Percentiles rank a stretch among this genome's conserved stretches.
These are phyloP conservation scores for Cephus pygmeus DNA, from an alignment of 2,888 invertebrate species.

Conservation along the genomic window DNA sequence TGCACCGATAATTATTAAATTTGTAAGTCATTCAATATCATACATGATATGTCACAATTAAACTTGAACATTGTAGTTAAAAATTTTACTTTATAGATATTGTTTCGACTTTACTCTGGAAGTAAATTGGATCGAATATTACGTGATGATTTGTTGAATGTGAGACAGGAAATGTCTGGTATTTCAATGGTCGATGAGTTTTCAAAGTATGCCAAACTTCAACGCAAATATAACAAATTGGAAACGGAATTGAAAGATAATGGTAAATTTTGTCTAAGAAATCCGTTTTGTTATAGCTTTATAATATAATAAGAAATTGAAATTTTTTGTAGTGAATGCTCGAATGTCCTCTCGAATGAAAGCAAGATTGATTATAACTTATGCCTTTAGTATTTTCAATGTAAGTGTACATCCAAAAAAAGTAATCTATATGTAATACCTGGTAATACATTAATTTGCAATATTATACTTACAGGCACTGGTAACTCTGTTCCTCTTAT, in stretches of 20 bases:
- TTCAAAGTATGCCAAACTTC: slow-evolving; percentile 63
- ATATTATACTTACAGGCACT: slow-evolving; percentile 37
- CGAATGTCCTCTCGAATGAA: slow-evolving; percentile 37
- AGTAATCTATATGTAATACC: not conserved
- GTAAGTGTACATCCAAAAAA: slow-evolving; percentile 41
- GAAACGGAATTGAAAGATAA: slow-evolving; percentile 50
- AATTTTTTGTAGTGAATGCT: slow-evolving; percentile 34
- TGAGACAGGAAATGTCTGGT: slow-evolving; percentile 55
- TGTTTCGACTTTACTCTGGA: slow-evolving; percentile 35
- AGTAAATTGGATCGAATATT: slow-evolving; percentile 38
- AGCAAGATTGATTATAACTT: slow-evolving; percentile 37
- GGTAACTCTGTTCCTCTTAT: slow-evolving; percentile 41
- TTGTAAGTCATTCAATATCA: slow-evolving; percentile 43
- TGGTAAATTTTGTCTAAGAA: slow-evolving; percentile 39
- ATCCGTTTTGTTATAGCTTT: not conserved
- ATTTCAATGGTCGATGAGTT: slow-evolving; percentile 65
- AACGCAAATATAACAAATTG: slow-evolving; percentile 58
- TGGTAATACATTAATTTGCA: not conserved
- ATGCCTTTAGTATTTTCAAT: slow-evolving; percentile 42
- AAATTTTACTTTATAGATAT: slow-evolving; percentile 37
- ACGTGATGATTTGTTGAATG: slow-evolving; percentile 40
- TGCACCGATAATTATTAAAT: slow-evolving; percentile 49
- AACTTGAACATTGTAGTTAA: slow-evolving; percentile 4
- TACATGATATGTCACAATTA: slow-evolving; percentile 6
- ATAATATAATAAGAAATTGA: not conserved